A percentile compares a stretch with the other conserved stretches of the same genome.
These are phyloP conservation scores for Drosophila tristis DNA, from an alignment of 1,140 invertebrate species.

Conservation along the genomic window DNA sequence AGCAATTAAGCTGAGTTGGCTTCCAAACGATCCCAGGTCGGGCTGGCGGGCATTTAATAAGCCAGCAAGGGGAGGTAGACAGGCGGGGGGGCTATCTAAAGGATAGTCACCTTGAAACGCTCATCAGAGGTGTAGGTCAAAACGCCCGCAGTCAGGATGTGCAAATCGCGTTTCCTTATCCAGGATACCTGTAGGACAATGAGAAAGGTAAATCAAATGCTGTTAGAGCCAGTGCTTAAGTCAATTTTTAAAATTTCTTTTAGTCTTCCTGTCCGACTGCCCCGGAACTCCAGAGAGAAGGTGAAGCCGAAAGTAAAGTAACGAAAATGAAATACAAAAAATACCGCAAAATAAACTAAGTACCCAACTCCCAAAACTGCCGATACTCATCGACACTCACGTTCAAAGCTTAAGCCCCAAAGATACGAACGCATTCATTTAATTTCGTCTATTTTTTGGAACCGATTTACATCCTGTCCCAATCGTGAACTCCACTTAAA, in stretches of 20 bases:
- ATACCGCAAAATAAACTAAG: conserved; percentile 72
- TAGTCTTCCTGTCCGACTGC: conserved; percentile 21
- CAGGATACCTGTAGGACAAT: conserved; percentile 87
- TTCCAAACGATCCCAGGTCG: conserved; percentile 54
- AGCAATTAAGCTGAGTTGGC: conserved; percentile 78
- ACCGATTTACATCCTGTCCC: no score
- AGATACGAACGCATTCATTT: no score
- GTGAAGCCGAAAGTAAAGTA: conserved; percentile 49
- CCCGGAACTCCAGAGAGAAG: conserved; percentile 2
- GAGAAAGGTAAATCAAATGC: conserved; percentile 52
- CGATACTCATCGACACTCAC: no score
- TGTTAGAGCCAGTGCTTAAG: conserved; percentile 63
- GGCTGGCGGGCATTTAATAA: conserved; percentile 68
- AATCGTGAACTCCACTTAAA: not conserved
- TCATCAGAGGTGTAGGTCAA: conserved; percentile 91
- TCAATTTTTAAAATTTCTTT: conserved; percentile 79
- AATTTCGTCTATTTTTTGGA: no score
- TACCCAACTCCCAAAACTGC: conserved; percentile 14
- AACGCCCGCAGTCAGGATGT: conserved; percentile 90
- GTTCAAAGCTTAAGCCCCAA: no score
- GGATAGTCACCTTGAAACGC: conserved; percentile 87
- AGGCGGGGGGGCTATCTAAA: conserved; percentile 29
- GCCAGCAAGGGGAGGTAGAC: conserved; percentile 5
- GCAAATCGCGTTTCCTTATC: conserved; percentile 90
- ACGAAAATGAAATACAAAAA: conserved; percentile 72